These are phyloP conservation scores for Rostratula benghalensis DNA, from an alignment of 2,113 vertebrate genomes.

Conservation along the genomic window DNA sequence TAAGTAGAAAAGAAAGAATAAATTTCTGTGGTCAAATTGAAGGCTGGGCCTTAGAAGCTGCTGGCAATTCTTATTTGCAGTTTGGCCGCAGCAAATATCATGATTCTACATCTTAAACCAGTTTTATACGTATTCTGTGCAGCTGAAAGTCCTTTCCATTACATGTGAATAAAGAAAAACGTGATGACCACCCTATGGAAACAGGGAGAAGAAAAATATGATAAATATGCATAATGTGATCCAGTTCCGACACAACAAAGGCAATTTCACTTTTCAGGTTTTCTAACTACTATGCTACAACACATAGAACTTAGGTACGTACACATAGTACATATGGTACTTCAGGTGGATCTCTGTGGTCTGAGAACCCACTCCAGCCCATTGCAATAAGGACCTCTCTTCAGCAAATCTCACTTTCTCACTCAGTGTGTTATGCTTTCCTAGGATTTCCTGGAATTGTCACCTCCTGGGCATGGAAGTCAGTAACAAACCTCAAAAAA, in stretches of 20 bases:
- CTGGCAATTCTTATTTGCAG: background rate
- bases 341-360: too few species aligned
- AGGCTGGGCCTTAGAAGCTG: background rate
- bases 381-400: background rate
- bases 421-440: background rate
- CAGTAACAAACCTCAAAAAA: background rate
- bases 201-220: background rate
- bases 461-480: background rate
- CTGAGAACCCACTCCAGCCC: background rate
- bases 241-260: rapidly evolving
- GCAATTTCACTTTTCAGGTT: background rate
- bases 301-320: too few species aligned
- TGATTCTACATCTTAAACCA: background rate
- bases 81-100: background rate
- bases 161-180: background rate
- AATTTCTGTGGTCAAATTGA: background rate
- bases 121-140: background rate
- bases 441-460: background rate
- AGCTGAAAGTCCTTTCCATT: background rate
- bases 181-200: background rate
- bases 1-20: background rate
- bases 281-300: background rate
- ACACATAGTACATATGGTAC: too few species aligned
- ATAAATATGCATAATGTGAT: background rate
- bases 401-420: background rate